Evolutionary conservation across 2,797 vertebrate genomes (phyloP).

Genomic region (Antrozous pallidus): DNA sequence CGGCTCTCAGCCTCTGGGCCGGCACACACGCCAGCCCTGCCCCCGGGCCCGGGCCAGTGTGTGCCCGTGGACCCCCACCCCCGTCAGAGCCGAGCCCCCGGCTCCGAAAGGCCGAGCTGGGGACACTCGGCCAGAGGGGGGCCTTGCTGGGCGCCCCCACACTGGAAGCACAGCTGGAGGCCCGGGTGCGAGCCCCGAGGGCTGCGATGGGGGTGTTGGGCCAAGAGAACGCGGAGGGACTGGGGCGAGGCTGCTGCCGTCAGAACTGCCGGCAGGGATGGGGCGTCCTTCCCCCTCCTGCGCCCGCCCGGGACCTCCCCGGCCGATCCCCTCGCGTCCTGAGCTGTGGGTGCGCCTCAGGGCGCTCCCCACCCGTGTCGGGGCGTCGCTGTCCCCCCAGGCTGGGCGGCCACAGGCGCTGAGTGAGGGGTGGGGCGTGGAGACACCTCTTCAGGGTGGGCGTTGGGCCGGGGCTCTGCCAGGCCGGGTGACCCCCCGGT

Average conservation of each 20-base stretch:
- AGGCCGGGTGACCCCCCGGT: not conserved
- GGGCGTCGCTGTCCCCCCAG: rapidly evolving
- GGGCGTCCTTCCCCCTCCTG: too few species aligned
- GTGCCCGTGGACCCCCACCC: too few species aligned
- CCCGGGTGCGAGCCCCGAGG: not conserved
- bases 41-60: not conserved
- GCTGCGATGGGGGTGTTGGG: not conserved
- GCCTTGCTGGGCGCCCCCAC: not conserved
- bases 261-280: not conserved
- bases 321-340: rapidly evolving
- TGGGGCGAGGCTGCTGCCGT: too few species aligned
- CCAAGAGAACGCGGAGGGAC: not conserved
- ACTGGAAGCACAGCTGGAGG: not conserved
- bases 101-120: not conserved
- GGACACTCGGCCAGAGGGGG: too few species aligned
- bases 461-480: too few species aligned
- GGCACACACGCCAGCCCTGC: not conserved
- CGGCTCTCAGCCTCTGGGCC: not conserved
- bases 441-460: too few species aligned
- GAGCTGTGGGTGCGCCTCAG: too few species aligned
- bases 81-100: not conserved
- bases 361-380: not conserved
- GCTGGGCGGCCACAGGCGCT: not conserved
- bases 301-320: not conserved
- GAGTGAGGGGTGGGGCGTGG: not conserved